phyloP scores from a whole-genome alignment of 92 coral and sea anemone species.

The Umimayanthus kanabou region DNA sequence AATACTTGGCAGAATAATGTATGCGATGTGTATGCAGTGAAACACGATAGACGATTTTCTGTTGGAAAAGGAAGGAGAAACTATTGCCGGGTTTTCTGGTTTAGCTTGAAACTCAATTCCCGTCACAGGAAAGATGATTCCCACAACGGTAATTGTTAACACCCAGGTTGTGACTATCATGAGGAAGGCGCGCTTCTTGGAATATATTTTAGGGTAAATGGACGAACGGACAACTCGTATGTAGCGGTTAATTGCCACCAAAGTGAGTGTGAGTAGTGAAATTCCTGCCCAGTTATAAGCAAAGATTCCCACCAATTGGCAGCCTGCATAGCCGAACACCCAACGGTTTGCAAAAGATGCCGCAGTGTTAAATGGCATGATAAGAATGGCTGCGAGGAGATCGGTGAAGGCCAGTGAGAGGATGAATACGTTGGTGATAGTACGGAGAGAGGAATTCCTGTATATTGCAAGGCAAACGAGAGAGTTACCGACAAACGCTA shows the following conservation, averaged over 20 bases:
- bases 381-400: conserved; percentile 1
- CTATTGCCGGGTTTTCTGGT: conserved; percentile 26
- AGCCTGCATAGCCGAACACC: conserved; percentile 6
- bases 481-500: background rate
- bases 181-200: conserved; percentile 14
- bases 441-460: conserved; percentile 17
- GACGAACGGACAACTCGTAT: background rate
- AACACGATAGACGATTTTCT: background rate
- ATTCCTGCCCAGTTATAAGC: conserved; percentile 27
- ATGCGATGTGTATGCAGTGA: conserved; percentile 2
- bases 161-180: conserved; percentile 17
- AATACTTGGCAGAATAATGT: conserved; percentile 18
- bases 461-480: conserved; percentile 34
- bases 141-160: background rate
- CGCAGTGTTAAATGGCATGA: conserved; percentile 10
- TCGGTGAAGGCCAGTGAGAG: conserved; percentile 27
- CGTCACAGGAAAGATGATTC: conserved; percentile 9
- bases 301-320: conserved; percentile 16
- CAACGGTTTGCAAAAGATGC: conserved; percentile 29
- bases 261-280: conserved; percentile 22
- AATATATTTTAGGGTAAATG: conserved; percentile 10
- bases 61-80: conserved; percentile 20
- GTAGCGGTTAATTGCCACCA: conserved; percentile 24
- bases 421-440: conserved; percentile 15
- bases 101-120: conserved; percentile 5